These are phyloP conservation scores for Gymnoscopelus microlampas DNA, from an alignment of 2,797 vertebrate genomes.

Conservation along the genomic window DNA sequence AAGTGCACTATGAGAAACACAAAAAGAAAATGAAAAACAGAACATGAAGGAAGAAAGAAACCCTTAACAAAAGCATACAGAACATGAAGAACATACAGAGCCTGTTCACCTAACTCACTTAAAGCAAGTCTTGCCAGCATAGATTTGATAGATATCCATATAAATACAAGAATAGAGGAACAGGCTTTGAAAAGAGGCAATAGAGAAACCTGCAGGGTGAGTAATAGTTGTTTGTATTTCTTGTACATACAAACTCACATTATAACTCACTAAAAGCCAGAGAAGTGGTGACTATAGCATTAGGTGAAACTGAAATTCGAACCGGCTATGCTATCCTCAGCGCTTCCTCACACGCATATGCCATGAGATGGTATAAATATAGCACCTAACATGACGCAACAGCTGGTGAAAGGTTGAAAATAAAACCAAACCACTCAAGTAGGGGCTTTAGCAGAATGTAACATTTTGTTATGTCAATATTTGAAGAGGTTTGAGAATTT, in stretches of 20 bases:
- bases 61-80: conserved; percentile 57
- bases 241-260: conserved; percentile 32
- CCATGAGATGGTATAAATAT: conserved; percentile 69
- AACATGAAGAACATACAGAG: conserved; percentile 46
- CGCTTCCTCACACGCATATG: conserved; percentile 45
- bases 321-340: conserved; percentile 51
- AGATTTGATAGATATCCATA: conserved; percentile 22
- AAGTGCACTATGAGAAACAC: conserved; percentile 82
- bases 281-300: conserved; percentile 33
- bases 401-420: conserved; percentile 75
- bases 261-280: no score
- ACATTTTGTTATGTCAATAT: conserved; percentile 21
- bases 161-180: conserved; percentile 51
- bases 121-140: conserved; percentile 19
- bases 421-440: conserved; percentile 62
- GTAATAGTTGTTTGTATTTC: conserved; percentile 9
- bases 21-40: conserved; percentile 71
- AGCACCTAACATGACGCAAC: conserved; percentile 75
- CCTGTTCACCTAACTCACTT: conserved; percentile 32
- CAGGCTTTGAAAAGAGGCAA: conserved; percentile 27
- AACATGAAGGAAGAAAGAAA: conserved; percentile 70
- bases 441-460: conserved; percentile 28
- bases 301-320: conserved; percentile 66
- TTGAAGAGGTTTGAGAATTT: conserved; percentile 22
- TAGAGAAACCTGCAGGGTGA: conserved; percentile 17